Base-by-base conservation (phyloP, 2,888 invertebrate genomes). In the Aphrophora alni region DNA sequence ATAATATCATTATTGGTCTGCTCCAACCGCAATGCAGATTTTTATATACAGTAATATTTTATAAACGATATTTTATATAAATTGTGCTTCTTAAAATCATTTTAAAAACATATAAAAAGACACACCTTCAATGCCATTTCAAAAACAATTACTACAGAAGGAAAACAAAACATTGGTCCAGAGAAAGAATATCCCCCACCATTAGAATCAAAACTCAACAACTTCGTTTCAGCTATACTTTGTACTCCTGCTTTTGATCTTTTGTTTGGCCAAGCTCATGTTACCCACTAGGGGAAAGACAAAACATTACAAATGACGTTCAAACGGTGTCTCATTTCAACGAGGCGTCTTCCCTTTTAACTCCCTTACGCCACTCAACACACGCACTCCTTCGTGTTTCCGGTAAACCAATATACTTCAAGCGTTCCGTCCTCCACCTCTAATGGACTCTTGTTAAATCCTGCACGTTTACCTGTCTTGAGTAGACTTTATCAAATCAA, bases 271-370 rank as follows among this genome's bases (percentile, higher is more conserved):
- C 59, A 59, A 59, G 59, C 59, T 59, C 59, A 21, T 59, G 59
- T 59, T 59, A 12, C 59, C 59, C 59, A 59, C 59, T 59, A 59
- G 59, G 59, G 59, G 59, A 59, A 59, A 59, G 21, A 59, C 59
- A 59, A 59, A 59, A 59, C 59, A 59, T 59, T 59, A 59, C 59
- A 59, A 59, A 59, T 59, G 59, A 59, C 59, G 59, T 59, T 59
- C 12, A 59, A 59, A 14, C 59, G 59, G 59, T 59, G 59, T 59
- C 59, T 59, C 59, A 59, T 59, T 59, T 59, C 59, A 59, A 59
- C 59, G 5, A 3, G 5, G 59, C 21, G 59, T 59, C 59, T 59
- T 59, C 21, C 59, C 59, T 59, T 59, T 59, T 59, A 21, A 59
- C 59, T 8, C 59, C 59, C 59, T 59, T 21, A 59, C 59, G 21